Base-by-base conservation (phyloP, 2,113 vertebrate genomes). In the Odontophorus gujanensis region DNA sequence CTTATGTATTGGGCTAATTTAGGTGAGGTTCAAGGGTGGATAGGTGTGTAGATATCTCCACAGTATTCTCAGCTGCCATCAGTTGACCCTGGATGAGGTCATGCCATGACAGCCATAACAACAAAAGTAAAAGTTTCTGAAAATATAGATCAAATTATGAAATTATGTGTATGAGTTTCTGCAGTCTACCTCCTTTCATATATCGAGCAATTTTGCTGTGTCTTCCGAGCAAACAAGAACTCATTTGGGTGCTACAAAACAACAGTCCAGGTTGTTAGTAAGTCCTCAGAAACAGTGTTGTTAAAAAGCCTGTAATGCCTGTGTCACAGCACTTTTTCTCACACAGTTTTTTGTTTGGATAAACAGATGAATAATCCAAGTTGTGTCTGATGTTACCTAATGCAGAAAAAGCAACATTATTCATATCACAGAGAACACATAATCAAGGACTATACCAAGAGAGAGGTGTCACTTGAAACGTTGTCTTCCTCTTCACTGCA, bases 21-120 rank as follows among this genome's bases (percentile, higher is more conserved):
- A 21, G 40, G 6, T 26, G 17, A 43, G 34, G 38, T 42, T 74
- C 10, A 36, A 63, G 28, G 11, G 16, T 75, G 19, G 9, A 30
- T 2, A 14, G 36, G 7, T 58, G 16, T 0, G 1, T 26, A 40
- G 6, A 32, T 73, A 66, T 50, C 67, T 30, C 16, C 9, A 18
- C 7, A 48, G 14, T 17, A 43, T 8, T 71, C 11, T 91, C 22
- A 59, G 26, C 36, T 50, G 28, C 9, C 8, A 6, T 55, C 8
- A 2, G 4, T 28, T 1, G 1, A n/a, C 3, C 13, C 8, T 18
- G 21, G 15, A 17, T 50, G 47, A 69, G 26, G 15, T 53, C 14
- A 53, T 28, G 50, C 4, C 50, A 53, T 28, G 50, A 26, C 4
- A 30, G 26, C 16, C 4, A 1, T 8, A 21, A 6, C 10, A 50